Percentiles rank a stretch among this genome's conserved stretches.
Conservation (phyloP, 1,140 invertebrate species). For the Parasteatoda tepidariorum region DNA sequence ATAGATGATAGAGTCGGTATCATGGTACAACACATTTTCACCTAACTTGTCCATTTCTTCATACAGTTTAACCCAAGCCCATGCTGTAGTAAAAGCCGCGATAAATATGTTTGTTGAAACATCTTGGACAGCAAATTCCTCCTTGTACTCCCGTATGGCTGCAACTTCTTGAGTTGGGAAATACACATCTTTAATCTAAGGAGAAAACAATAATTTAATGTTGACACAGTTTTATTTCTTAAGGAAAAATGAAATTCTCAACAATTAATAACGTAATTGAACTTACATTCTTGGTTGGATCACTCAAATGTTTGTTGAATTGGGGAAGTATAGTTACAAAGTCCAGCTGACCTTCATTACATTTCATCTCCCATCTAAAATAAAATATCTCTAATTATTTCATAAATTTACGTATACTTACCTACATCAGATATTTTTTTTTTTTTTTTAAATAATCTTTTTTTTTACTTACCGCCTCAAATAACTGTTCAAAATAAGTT, state of each 20-base stretch:
- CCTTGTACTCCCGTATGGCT: not conserved
- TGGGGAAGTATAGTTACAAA: not conserved
- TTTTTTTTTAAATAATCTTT: no score
- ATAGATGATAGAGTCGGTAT: no score
- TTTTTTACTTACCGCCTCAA: not conserved
- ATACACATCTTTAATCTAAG: not conserved
- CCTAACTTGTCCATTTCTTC: not conserved
- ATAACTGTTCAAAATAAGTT: constrained; percentile 23
- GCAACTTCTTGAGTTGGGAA: not conserved
- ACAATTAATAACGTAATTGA: no score
- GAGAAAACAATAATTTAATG: not conserved
- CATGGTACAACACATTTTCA: no score
- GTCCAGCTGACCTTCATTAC: not conserved
- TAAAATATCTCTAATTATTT: not conserved
- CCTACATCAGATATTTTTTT: no score
- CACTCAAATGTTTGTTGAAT: constrained; percentile 2
- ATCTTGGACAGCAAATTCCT: not conserved
- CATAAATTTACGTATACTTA: not conserved
- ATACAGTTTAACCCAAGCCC: not conserved
- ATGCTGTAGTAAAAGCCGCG: not conserved
- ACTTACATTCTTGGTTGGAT: constrained; percentile 8
- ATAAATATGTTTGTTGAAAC: not conserved
- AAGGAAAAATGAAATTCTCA: no score
- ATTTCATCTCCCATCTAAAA: constrained; percentile 1
- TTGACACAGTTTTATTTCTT: not conserved